These are phyloP conservation scores for Anas platyrhynchos DNA, from an alignment of 2,113 vertebrate genomes.

Conservation along the genomic window DNA sequence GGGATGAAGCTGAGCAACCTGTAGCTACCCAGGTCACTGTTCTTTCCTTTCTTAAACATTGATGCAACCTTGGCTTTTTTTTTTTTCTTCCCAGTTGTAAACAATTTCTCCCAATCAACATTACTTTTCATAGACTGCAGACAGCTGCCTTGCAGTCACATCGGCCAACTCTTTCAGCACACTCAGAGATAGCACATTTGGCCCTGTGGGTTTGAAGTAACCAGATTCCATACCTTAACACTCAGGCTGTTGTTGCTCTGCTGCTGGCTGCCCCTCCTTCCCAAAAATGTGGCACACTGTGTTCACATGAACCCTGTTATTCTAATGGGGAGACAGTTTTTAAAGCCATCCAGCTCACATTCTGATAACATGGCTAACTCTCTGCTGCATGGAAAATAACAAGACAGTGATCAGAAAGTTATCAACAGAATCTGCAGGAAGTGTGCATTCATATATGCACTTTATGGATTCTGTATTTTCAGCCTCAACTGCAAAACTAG, in stretches of 20 bases:
- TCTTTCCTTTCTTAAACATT: background rate
- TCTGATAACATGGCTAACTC: background rate
- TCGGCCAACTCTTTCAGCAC: background rate
- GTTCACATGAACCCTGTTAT: background rate
- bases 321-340: background rate
- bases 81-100: background rate
- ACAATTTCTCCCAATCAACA: background rate
- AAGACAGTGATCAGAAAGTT: background rate
- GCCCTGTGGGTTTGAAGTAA: background rate
- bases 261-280: background rate
- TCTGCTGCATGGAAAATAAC: background rate
- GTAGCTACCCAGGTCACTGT: background rate
- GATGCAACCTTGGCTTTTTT: background rate
- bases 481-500: background rate
- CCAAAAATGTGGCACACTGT: background rate
- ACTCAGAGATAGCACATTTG: background rate
- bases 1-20: background rate
- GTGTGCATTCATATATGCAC: background rate
- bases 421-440: background rate
- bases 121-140: background rate
- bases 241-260: background rate
- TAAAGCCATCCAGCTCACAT: background rate
- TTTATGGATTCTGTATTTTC: background rate
- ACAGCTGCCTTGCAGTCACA: background rate
- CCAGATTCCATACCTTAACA: background rate